These are phyloP conservation scores for Otus sunia DNA, from an alignment of 2,113 vertebrate species.

Conservation along the genomic window DNA sequence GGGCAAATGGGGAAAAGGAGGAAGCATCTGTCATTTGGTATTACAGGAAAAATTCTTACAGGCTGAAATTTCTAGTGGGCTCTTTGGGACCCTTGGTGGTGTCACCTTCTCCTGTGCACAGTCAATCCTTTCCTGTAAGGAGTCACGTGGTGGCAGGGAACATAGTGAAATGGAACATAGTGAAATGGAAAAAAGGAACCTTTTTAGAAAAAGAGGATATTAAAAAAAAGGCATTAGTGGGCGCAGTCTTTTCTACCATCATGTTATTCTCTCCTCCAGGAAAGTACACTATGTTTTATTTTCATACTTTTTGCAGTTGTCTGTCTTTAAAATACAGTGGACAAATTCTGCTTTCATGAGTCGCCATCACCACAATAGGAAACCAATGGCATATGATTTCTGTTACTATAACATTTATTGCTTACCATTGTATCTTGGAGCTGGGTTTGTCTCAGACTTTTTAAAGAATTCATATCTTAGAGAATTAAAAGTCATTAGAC, in stretches of 20 bases:
- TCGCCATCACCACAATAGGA: background rate
- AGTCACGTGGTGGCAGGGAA: rapidly evolving
- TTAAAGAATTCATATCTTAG: background rate
- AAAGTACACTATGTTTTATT: background rate
- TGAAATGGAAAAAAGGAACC: background rate
- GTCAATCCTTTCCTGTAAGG: background rate
- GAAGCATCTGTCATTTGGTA: background rate
- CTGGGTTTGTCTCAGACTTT: background rate
- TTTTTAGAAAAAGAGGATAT: background rate
- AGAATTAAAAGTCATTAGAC: background rate
- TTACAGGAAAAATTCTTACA: background rate
- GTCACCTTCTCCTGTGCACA: rapidly evolving
- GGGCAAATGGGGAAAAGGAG: background rate
- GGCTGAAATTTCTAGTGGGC: background rate
- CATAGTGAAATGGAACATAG: background rate
- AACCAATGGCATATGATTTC: background rate
- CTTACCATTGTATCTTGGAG: background rate
- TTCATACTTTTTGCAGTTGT: background rate
- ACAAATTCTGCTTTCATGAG: background rate
- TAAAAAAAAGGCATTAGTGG: background rate
- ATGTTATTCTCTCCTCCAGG: background rate
- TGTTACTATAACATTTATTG: background rate
- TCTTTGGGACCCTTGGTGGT: background rate
- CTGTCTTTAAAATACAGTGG: background rate
- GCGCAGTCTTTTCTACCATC: background rate